Base-by-base conservation (phyloP, 2,888 invertebrate species). In the Erebia ligea region DNA sequence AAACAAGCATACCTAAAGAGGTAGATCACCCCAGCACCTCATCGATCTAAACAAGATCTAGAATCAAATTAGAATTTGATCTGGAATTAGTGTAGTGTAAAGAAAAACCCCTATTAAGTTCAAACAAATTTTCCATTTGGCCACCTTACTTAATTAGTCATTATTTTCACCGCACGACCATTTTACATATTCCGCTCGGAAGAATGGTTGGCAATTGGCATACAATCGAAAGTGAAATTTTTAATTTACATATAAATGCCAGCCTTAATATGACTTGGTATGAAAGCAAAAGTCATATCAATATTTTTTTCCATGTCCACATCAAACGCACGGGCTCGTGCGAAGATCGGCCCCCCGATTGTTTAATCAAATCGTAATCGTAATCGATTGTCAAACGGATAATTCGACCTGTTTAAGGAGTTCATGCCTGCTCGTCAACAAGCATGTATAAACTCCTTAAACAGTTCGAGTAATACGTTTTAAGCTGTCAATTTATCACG, bases 161-260 rank as follows among this genome's bases (percentile, higher is more conserved):
- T 64, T 54, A 52, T 50, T 40, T 64, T 54, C 64, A 54, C 64
- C 17, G 34, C 52, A 8, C n/a, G 11, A 4, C 10, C 52, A 54
- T 64, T 64, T 52, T 40, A 64, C 19, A 40, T 64, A 64, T 64
- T 54, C 40, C 52, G 17, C 40, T 54, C 34, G 15, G 62, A 3
- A 40, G 54, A 64, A 52, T 64, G 34, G 25, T 13, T 1, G 19
- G 21, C 62, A 25, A n/a, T n/a, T n/a, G n/a, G n/a, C 54, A 54
- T 19, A 54, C 54, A 54, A 64, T 54, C 64, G 64, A 64, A 64
- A 64, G 64, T 54, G 64, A 64, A 52, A 64, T 40, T 64, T 45
- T 64, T 40, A 54, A 64, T 64, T 64, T 54, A 64, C 64, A 54
- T 64, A 64, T 40, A 54, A 64, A 54, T 64, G 52, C 6, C 52